Percentiles rank a stretch among this genome's conserved stretches.
These are phyloP conservation scores for Trachops cirrhosus DNA, from an alignment of 2,797 vertebrate species.

Conservation along the genomic window DNA sequence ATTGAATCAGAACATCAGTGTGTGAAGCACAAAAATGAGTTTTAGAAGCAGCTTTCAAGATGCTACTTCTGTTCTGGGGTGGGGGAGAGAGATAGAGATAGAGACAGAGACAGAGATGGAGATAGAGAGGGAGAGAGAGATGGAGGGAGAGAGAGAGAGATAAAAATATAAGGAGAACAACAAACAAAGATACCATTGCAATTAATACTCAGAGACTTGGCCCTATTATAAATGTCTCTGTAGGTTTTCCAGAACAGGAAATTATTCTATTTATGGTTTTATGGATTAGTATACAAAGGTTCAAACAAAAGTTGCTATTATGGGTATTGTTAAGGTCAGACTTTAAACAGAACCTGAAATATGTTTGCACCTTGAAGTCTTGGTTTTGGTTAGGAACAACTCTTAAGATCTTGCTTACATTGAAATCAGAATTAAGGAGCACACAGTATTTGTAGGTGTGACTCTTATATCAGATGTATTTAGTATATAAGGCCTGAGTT, in stretches of 20 bases:
- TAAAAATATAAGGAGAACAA: background rate
- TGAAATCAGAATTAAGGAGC: background rate
- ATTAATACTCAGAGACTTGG: background rate
- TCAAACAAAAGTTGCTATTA: background rate
- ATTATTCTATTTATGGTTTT: background rate
- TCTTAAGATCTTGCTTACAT: background rate
- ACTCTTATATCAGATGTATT: background rate
- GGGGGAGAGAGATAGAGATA: background rate
- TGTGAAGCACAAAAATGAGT: background rate
- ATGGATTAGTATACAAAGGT: background rate
- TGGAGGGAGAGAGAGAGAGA: background rate
- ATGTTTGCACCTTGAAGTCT: background rate
- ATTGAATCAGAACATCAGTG: background rate
- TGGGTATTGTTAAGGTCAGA: background rate
- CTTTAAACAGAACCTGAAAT: background rate
- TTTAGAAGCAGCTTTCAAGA: background rate
- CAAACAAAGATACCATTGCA: background rate
- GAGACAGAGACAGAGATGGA: background rate
- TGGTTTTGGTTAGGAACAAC: background rate
- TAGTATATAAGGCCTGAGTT: background rate
- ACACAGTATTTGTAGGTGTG: background rate
- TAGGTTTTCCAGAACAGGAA: background rate
- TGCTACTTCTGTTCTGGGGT: background rate
- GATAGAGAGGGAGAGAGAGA: background rate
- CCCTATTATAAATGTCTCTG: background rate